phyloP scores from a whole-genome alignment of 2,888 invertebrate genomes.

The Philereme vetulata region DNA sequence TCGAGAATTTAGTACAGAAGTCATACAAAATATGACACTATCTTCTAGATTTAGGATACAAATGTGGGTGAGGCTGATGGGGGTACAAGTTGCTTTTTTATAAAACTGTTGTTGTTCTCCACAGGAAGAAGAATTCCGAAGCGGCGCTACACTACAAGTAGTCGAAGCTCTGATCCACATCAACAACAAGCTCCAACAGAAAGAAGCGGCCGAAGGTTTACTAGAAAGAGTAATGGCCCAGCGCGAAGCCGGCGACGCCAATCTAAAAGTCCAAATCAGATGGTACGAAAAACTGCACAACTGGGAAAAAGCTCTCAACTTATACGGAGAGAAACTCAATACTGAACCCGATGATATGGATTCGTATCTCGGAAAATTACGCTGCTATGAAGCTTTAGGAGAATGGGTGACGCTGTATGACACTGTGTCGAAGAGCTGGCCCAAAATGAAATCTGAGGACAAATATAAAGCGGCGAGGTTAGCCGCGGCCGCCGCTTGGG shows the following conservation, averaged over 20 bases:
- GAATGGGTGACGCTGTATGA: slow-evolving; percentile 96
- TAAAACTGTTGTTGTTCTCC: slow-evolving; percentile 5
- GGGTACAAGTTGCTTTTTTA: background rate
- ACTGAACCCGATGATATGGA: slow-evolving; percentile 88
- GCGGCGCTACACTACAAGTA: slow-evolving; percentile 91
- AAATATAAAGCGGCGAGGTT: slow-evolving; percentile 91
- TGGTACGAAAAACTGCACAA: slow-evolving; percentile 99
- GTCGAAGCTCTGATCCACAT: slow-evolving; percentile 97
- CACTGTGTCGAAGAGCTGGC: slow-evolving; percentile 92
- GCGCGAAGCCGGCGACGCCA: slow-evolving; percentile 86
- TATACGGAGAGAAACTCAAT: slow-evolving; percentile 91
- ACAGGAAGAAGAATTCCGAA: slow-evolving; percentile 95
- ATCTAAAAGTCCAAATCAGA: slow-evolving; percentile 86
- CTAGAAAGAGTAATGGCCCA: slow-evolving; percentile 94
- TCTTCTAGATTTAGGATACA: background rate
- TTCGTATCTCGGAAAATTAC: slow-evolving; percentile 95
- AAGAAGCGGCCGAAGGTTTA: slow-evolving; percentile 98
- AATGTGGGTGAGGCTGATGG: too few species aligned
- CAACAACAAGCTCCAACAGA: slow-evolving; percentile 99
- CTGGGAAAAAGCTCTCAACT: slow-evolving; percentile 97
- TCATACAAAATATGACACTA: background rate
- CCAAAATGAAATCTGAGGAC: slow-evolving; percentile 82
- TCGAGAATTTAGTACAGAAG: background rate
- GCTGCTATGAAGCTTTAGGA: slow-evolving; percentile 97
- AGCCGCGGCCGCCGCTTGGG: slow-evolving; percentile 98